Percentiles rank a stretch among this genome's conserved stretches.
Conservation (phyloP, 1,140 invertebrate genomes). For the Drosophila watanabei region DNA sequence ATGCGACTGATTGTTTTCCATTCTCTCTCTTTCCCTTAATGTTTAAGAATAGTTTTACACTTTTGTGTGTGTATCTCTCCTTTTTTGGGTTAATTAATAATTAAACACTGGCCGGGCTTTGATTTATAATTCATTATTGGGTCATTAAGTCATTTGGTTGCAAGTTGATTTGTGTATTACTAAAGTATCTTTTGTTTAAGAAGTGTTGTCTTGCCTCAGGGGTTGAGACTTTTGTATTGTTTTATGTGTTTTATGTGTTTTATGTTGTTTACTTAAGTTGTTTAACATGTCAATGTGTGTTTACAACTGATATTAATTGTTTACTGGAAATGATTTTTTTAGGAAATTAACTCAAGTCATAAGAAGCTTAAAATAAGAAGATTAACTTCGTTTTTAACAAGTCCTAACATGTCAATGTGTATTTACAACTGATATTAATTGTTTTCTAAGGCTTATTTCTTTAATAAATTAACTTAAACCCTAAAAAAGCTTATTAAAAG, state of each 20-base stretch:
- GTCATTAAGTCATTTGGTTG: slow-evolving; percentile 15
- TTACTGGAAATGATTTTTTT: too few relatives aligned
- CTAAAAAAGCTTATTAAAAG: too few relatives aligned
- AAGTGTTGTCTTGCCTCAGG: background rate
- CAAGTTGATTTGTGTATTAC: slow-evolving; percentile 1
- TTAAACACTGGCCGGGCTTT: background rate
- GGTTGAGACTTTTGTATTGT: background rate
- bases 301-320: background rate
- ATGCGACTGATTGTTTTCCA: background rate
- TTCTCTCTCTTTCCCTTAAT: background rate
- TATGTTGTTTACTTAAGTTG: slow-evolving; percentile 3
- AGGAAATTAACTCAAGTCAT: background rate
- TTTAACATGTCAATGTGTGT: background rate
- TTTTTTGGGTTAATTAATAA: background rate
- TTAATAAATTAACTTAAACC: background rate
- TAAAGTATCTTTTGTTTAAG: background rate
- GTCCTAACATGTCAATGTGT: too few relatives aligned
- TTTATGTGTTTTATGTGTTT: background rate
- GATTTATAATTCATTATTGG: slow-evolving; percentile 21
- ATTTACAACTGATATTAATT: background rate
- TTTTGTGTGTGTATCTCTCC: background rate
- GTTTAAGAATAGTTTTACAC: slow-evolving; percentile 10
- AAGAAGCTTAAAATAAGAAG: too few relatives aligned
- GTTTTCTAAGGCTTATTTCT: too few relatives aligned
- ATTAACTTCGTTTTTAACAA: too few relatives aligned